Percentiles rank a stretch among this genome's conserved stretches.
Evolutionary conservation across 2,113 vertebrate species (phyloP).

Genomic region (Formicarius rufipectus): DNA sequence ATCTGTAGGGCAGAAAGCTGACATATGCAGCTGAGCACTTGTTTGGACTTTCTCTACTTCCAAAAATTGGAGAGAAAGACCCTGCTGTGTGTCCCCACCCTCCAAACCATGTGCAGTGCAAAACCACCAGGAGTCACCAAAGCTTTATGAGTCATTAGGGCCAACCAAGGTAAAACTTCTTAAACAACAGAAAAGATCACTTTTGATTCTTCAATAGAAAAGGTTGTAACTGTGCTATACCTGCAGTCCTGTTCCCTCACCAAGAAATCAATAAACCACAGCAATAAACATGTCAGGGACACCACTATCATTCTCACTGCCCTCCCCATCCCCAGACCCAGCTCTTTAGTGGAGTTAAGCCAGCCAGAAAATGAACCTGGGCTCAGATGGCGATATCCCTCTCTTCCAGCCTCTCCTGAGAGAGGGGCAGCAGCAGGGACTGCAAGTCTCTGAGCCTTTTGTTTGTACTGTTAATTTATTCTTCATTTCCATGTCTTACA

Average conservation of each 20-base stretch:
- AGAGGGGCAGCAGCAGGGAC: background rate
- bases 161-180: background rate
- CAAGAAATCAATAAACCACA: background rate
- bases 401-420: background rate
- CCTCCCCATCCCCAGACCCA: background rate
- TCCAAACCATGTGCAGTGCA: background rate
- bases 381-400: background rate
- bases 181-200: background rate
- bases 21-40: background rate
- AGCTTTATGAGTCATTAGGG: background rate
- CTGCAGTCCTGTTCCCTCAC: background rate
- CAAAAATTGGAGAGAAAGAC: background rate
- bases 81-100: no score
- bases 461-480: slow-evolving; percentile 50
- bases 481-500: background rate
- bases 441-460: background rate
- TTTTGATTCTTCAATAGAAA: background rate
- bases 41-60: background rate
- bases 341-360: background rate
- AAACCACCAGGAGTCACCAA: background rate
- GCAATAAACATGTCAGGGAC: background rate
- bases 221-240: background rate
- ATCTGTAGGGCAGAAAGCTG: background rate
- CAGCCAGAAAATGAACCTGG: slow-evolving; percentile 14
- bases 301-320: background rate